These are phyloP conservation scores for Seriola rivoliana DNA, from an alignment of 2,113 vertebrate genomes.

Conservation along the genomic window DNA sequence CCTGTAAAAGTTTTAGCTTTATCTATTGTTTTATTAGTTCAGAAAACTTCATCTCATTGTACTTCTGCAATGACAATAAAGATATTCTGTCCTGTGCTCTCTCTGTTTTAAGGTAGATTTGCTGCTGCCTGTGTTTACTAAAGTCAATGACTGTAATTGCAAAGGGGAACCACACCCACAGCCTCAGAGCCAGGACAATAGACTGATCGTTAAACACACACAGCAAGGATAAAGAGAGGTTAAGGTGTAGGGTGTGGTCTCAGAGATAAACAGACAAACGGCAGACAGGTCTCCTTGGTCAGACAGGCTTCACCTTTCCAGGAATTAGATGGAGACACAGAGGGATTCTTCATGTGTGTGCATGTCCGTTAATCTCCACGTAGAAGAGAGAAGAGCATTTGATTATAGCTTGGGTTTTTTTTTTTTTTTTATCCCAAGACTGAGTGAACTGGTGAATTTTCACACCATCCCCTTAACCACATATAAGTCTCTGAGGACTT, in stretches of 20 bases:
- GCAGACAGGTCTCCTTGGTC: constrained; percentile 34
- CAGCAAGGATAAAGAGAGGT: constrained; percentile 29
- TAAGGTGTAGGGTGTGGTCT: constrained; percentile 63
- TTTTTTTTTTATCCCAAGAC: not conserved
- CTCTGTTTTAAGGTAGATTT: constrained; percentile 9
- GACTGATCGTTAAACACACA: constrained; percentile 37
- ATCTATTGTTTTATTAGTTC: no score
- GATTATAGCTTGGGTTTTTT: not conserved
- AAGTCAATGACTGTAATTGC: constrained; percentile 59
- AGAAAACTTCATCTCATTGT: no score
- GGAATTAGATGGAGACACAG: not conserved
- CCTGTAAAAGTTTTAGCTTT: no score
- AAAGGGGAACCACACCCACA: constrained; percentile 56
- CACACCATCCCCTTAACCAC: no score
- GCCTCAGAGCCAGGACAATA: constrained; percentile 42
- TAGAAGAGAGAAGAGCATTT: not conserved
- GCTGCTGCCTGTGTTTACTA: constrained; percentile 38
- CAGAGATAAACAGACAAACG: constrained; percentile 51
- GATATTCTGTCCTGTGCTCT: not conserved
- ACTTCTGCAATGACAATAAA: no score
- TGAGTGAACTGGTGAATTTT: not conserved
- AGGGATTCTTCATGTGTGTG: constrained; percentile 6
- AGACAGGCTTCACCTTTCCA: constrained; percentile 14
- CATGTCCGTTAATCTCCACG: not conserved
- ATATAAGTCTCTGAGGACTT: no score